Evolutionary conservation across 2,113 vertebrate genomes (phyloP).

Genomic region (Dasyurus viverrinus): DNA sequence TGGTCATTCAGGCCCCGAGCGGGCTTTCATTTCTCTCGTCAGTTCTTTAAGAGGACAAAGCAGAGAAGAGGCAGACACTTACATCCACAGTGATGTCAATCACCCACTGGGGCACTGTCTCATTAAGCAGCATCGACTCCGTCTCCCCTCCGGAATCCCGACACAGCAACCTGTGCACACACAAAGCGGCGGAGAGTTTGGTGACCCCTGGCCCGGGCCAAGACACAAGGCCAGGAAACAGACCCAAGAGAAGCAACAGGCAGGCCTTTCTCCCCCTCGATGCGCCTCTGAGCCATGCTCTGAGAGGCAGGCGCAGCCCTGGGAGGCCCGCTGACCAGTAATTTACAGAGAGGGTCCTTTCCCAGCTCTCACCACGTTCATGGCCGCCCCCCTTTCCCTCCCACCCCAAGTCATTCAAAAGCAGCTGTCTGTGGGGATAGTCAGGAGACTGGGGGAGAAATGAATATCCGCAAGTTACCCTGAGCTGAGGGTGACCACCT

Average conservation of each 20-base stretch:
- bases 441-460: not conserved
- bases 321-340: not conserved
- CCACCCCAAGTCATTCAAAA: not conserved
- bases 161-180: conserved; percentile 91
- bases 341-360: not conserved
- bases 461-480: not conserved
- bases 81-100: conserved; percentile 99
- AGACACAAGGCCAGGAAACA: too few relatives aligned
- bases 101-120: conserved; percentile 99
- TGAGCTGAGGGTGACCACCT: not conserved
- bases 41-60: conserved; percentile 12
- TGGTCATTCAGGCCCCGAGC: not conserved
- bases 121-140: conserved; percentile 98
- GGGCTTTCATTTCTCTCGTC: conserved; percentile 11
- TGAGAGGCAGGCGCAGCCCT: not conserved
- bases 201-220: not conserved
- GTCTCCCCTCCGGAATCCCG: conserved; percentile 98
- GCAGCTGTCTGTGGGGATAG: too few relatives aligned
- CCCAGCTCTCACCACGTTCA: not conserved
- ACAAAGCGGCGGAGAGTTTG: conserved; percentile 30
- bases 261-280: too few relatives aligned
- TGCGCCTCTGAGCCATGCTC: not conserved
- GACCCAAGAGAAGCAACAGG: not conserved
- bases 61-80: conserved; percentile 80
- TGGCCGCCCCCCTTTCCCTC: not conserved